These are phyloP conservation scores for Bos indicus DNA, from an alignment of 2,113 vertebrate species.

Conservation along the genomic window DNA sequence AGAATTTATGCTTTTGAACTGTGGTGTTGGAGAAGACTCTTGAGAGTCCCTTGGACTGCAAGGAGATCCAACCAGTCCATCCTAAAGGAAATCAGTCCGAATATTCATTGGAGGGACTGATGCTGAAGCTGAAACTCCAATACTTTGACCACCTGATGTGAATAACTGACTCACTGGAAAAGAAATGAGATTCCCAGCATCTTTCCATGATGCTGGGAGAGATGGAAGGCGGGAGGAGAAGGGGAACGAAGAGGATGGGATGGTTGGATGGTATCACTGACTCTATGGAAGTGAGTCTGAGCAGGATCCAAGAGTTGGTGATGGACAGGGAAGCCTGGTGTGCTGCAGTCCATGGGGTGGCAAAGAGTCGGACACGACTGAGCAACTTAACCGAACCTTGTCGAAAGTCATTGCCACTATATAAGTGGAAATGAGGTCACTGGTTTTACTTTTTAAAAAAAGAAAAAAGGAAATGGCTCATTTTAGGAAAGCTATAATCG, in stretches of 20 bases:
- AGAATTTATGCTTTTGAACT: neutral
- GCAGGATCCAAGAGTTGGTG: neutral
- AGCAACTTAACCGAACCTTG: neutral
- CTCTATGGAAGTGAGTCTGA: neutral
- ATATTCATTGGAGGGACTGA: neutral
- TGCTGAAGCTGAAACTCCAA: neutral
- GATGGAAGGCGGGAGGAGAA: neutral
- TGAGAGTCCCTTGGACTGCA: neutral
- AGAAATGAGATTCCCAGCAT: neutral
- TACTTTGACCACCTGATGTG: neutral
- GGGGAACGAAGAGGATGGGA: neutral
- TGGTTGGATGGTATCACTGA: rapidly evolving
- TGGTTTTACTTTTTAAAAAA: neutral
- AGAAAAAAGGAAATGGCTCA: neutral
- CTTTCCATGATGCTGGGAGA: neutral
- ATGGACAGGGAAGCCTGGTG: neutral
- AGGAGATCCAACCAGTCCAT: neutral
- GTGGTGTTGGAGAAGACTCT: neutral
- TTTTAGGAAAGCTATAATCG: neutral
- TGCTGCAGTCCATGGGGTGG: neutral
- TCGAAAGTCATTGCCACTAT: neutral
- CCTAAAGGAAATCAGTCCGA: neutral
- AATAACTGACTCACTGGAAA: neutral
- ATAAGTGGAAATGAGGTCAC: neutral
- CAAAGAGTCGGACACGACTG: neutral